A percentile compares a stretch with the other conserved stretches of the same genome.
Conservation (phyloP, 2,888 invertebrate genomes). For the Norana najaformis region DNA sequence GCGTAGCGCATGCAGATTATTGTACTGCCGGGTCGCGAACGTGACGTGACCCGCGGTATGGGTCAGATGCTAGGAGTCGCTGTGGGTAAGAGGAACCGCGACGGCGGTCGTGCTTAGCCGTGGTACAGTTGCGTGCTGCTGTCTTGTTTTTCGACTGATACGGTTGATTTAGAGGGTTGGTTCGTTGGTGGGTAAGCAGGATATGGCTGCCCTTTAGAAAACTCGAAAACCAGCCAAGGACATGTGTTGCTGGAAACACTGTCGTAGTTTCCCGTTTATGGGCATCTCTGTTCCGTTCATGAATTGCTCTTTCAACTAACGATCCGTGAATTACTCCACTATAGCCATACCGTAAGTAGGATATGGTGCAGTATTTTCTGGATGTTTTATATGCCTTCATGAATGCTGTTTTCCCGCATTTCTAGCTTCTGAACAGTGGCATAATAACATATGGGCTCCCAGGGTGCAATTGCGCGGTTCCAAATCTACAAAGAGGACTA, state of each 20-base stretch:
- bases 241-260: background rate
- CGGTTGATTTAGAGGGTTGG: background rate
- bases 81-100: background rate
- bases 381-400: too few species aligned
- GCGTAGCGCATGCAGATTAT: background rate
- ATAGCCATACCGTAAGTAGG: too few species aligned
- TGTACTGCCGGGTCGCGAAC: background rate
- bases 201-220: background rate
- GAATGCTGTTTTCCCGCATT: too few species aligned
- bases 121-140: background rate
- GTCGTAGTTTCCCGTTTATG: background rate
- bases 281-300: too few species aligned
- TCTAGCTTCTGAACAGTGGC: too few species aligned
- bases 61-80: background rate
- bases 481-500: too few species aligned
- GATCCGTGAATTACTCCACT: too few species aligned
- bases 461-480: too few species aligned
- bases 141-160: background rate
- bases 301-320: too few species aligned
- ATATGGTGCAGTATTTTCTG: too few species aligned
- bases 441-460: too few species aligned
- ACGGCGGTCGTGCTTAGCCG: background rate
- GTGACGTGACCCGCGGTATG: background rate
- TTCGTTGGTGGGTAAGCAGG: background rate
- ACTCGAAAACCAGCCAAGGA: background rate